Evolutionary conservation across 2,113 vertebrate species (phyloP).

Genomic region (Oreocharis arfaki): DNA sequence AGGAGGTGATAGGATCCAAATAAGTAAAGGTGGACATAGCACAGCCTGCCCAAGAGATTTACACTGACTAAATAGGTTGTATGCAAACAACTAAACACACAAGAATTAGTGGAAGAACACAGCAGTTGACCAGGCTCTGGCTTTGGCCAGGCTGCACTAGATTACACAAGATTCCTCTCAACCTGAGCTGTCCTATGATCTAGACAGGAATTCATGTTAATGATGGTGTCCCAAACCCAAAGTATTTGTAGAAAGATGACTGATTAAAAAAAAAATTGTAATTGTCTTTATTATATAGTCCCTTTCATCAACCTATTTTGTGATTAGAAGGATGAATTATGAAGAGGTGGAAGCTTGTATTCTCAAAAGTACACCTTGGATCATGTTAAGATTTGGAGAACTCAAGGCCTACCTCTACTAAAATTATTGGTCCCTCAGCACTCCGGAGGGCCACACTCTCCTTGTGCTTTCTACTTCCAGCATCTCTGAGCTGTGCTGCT

Average conservation of each 20-base stretch:
- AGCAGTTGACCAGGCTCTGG: neutral
- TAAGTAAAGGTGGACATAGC: neutral
- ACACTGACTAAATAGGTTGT: neutral
- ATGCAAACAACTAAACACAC: neutral
- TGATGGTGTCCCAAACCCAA: neutral
- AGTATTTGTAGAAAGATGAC: neutral
- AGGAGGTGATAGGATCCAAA: neutral
- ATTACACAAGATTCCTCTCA: neutral
- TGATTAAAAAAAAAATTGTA: neutral
- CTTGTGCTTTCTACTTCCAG: neutral
- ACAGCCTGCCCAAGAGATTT: neutral
- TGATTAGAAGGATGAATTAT: neutral
- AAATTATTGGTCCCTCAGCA: neutral
- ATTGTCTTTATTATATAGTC: neutral
- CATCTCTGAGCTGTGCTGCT: neutral
- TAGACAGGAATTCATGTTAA: neutral
- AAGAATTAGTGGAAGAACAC: neutral
- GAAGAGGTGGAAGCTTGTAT: neutral
- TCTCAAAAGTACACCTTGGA: neutral
- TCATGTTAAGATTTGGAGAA: neutral
- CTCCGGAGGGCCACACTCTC: neutral
- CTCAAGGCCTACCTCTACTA: neutral
- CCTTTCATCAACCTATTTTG: neutral
- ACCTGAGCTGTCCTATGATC: neutral
- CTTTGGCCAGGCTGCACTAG: neutral